phyloP scores from a whole-genome alignment of 2,888 invertebrate genomes.

The Drosophila infuscata region DNA sequence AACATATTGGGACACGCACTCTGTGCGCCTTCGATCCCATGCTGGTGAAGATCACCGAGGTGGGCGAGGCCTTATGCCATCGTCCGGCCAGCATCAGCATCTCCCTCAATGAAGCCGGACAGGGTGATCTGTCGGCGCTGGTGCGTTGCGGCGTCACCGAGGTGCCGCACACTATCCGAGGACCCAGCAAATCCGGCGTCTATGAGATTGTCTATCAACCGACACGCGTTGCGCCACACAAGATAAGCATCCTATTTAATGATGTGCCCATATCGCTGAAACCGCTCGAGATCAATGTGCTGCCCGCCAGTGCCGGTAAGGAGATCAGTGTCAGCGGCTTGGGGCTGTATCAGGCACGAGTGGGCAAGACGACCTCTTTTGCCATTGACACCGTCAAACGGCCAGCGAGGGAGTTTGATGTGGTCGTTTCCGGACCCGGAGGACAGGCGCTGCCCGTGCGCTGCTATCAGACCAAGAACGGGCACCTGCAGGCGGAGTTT shows the following conservation, averaged over 20 bases:
- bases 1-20: conserved; percentile 88
- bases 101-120: conserved; percentile 92
- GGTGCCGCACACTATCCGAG: conserved; percentile 92
- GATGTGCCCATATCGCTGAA: conserved; percentile 89
- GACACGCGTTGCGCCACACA: conserved; percentile 93
- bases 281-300: conserved; percentile 87
- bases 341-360: conserved; percentile 94
- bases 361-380: conserved; percentile 93
- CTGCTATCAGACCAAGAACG: conserved; percentile 98
- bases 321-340: conserved; percentile 91
- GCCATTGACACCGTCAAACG: conserved; percentile 94
- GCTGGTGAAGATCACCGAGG: conserved; percentile 90
- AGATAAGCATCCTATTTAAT: conserved; percentile 94
- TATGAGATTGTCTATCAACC: conserved; percentile 96
- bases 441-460: conserved; percentile 93
- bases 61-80: conserved; percentile 92
- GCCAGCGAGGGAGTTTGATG: conserved; percentile 95
- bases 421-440: conserved; percentile 93
- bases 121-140: conserved; percentile 92
- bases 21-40: conserved; percentile 93
- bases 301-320: conserved; percentile 89
- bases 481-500: conserved; percentile 97
- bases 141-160: conserved; percentile 93
- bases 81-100: conserved; percentile 93
- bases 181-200: conserved; percentile 89